Percentiles rank a stretch among this genome's conserved stretches.
phyloP scores from a whole-genome alignment of 2,113 vertebrate species.

The Phaethon lepturus region DNA sequence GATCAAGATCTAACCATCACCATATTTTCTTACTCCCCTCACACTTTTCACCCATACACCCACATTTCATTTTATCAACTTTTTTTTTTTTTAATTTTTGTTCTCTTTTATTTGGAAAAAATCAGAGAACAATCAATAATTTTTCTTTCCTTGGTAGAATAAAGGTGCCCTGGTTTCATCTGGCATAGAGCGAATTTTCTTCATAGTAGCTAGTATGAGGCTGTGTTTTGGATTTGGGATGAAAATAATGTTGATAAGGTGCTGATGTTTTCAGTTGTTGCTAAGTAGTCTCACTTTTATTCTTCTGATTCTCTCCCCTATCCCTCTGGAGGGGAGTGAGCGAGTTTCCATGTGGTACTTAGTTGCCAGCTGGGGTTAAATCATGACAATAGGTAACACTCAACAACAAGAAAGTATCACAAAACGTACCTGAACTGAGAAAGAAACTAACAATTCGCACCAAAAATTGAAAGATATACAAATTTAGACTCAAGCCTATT shows the following conservation, averaged over 20 bases:
- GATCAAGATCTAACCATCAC: background rate
- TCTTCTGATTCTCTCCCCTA: too few relatives aligned
- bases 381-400: background rate
- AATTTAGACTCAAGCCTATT: background rate
- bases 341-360: too few relatives aligned
- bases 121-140: background rate
- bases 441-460: background rate
- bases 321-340: too few relatives aligned
- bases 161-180: background rate
- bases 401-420: background rate
- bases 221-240: too few relatives aligned
- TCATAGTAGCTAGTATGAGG: too few relatives aligned
- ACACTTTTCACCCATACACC: background rate
- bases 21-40: background rate
- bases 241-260: too few relatives aligned
- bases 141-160: background rate
- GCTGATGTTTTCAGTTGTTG: too few relatives aligned
- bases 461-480: background rate
- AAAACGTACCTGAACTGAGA: background rate
- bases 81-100: background rate
- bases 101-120: background rate
- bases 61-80: background rate
- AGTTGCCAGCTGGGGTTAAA: too few relatives aligned
- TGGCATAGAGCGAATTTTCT: too few relatives aligned
- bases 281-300: too few relatives aligned